phyloP scores from a whole-genome alignment of 2,113 vertebrate genomes.

The Hippocampus guttulatus region DNA sequence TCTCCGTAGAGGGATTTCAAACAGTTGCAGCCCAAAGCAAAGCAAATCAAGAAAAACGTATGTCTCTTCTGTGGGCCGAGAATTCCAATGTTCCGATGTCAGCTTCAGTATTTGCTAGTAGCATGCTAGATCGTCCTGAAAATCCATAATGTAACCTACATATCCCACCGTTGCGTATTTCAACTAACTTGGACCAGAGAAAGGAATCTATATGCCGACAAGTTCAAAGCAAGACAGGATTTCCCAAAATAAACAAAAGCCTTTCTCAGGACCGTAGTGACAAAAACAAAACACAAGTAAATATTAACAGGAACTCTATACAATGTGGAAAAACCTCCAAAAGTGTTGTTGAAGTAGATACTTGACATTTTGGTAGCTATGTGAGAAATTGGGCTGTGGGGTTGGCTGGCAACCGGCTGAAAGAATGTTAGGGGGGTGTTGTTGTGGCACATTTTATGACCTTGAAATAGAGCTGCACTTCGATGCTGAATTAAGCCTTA shows the following conservation, averaged over 20 bases:
- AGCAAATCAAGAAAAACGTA: too few relatives aligned
- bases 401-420: slow-evolving; percentile 9
- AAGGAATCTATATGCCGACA: background rate
- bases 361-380: slow-evolving; percentile 1
- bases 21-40: too few relatives aligned
- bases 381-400: slow-evolving; percentile 1
- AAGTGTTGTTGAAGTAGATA: background rate
- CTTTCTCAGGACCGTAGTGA: background rate
- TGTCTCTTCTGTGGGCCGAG: too few relatives aligned
- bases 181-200: background rate
- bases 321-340: background rate
- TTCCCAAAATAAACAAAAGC: background rate
- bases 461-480: slow-evolving; percentile 12
- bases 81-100: too few relatives aligned
- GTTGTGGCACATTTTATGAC: slow-evolving; percentile 10
- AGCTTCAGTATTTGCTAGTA: background rate
- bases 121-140: background rate
- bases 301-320: background rate
- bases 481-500: slow-evolving; percentile 4
- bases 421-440: slow-evolving; percentile 5
- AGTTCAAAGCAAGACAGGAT: background rate
- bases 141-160: too few relatives aligned
- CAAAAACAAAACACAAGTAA: background rate
- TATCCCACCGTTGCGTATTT: too few relatives aligned
- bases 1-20: too few relatives aligned